Conservation (phyloP, 2,888 invertebrate species). For the Sycophila texana region DNA sequence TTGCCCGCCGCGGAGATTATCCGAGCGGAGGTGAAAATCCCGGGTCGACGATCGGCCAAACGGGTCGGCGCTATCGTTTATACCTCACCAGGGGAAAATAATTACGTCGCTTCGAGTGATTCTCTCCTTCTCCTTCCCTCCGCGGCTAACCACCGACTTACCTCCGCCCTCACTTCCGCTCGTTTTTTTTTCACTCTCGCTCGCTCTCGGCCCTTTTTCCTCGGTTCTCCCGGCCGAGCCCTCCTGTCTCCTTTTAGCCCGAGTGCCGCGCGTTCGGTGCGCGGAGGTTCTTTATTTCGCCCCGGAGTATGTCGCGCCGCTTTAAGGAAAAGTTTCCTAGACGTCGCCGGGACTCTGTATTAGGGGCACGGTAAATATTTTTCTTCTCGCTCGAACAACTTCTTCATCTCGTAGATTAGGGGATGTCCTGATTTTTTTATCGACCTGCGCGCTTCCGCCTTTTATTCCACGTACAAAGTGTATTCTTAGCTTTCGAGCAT, state of each 20-base stretch:
- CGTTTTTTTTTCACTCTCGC: too few relatives aligned
- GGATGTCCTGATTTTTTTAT: background rate
- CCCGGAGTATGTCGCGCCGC: background rate
- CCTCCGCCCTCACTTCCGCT: too few relatives aligned
- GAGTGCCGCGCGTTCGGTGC: background rate
- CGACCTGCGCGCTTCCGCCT: background rate
- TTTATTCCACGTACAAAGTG: constrained; percentile 8
- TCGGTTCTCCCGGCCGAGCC: background rate
- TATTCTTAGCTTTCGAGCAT: background rate
- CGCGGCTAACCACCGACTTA: too few relatives aligned
- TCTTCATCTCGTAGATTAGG: constrained; percentile 41
- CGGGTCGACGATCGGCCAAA: constrained; percentile 1
- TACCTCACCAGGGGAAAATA: constrained; percentile 14
- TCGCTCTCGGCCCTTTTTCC: background rate
- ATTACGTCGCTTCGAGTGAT: constrained; percentile 21
- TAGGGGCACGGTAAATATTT: constrained; percentile 39
- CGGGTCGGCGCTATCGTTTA: background rate
- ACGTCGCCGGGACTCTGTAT: too few relatives aligned
- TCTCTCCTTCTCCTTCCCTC: background rate
- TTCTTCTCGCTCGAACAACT: constrained; percentile 23
- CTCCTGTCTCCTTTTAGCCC: background rate
- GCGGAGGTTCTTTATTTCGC: constrained; percentile 11
- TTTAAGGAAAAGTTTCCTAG: constrained; percentile 21
- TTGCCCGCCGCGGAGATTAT: constrained; percentile 19
- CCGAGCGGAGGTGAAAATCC: constrained; percentile 22